Base-by-base conservation (phyloP, 2,888 invertebrate species). In the Hoplodrina ambigua region DNA sequence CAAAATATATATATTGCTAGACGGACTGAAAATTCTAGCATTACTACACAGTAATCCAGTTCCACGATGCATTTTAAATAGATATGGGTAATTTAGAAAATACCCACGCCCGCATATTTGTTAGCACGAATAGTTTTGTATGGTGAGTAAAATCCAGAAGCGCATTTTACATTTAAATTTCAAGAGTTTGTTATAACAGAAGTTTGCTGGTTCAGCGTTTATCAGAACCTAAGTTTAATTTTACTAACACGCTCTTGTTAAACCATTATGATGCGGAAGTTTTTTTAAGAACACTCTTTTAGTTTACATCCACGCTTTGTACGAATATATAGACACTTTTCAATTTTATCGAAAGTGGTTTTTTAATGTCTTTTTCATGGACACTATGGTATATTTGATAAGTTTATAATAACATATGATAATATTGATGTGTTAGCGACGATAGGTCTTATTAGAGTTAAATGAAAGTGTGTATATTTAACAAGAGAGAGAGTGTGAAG, bases 101-200 rank as follows among this genome's bases (percentile, higher is more conserved):
- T 55, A 53, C 49, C 20, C 76, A 63, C 59, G 56, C 60, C 72
- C 49, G 53, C 56, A 59, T 37, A n/a, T 44, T 17, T 63, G 8
- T 60, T 65, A 37, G n/a, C 53, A 44, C 15, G 33, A 61, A 59
- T 62, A 58, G 30, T 76, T 64, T 72, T 55, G 25, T 61, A 33
- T 50, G 8, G 63, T 50, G 56, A 53, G 5, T 60, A 33, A 62
- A 33, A 62, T 58, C 25, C n/a, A 44, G 56, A 68, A 68, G 46
- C 46, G 19, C 19, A 59, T 5, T 62, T 72, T 65, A 54, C 54
- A 72, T 76, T 76, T 65, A 25, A 55, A 73, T 72, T 19, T 19
- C 17, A 71, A 52, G 19, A 50, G 55, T 75, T 75, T 46, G 13
- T 6, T 54, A 13, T 55, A 37, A 65, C 13, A 54, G 19, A 11